phyloP scores from a whole-genome alignment of 2,113 vertebrate species.

The Erpornis zantholeuca region DNA sequence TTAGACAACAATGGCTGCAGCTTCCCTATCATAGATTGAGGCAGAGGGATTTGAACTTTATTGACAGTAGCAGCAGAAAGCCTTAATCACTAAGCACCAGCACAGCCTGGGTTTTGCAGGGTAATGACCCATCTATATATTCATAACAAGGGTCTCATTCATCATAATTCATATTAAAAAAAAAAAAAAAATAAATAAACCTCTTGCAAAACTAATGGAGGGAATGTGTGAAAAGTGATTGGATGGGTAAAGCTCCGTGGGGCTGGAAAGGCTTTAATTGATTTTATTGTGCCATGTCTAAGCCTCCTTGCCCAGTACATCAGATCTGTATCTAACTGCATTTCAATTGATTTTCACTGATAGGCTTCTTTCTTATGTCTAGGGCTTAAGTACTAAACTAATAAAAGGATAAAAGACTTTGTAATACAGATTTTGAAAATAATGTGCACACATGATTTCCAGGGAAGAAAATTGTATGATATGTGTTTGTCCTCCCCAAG shows the following conservation, averaged over 20 bases:
- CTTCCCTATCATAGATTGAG: slow-evolving; percentile 65
- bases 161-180: slow-evolving; percentile 74
- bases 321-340: slow-evolving; percentile 81
- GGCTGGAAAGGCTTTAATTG: slow-evolving; percentile 77
- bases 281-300: slow-evolving; percentile 73
- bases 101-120: slow-evolving; percentile 57
- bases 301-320: slow-evolving; percentile 73
- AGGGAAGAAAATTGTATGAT: slow-evolving; percentile 22
- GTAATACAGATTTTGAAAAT: slow-evolving; percentile 77
- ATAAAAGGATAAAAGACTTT: slow-evolving; percentile 81
- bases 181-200: slow-evolving; percentile 24
- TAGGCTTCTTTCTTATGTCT: slow-evolving; percentile 80
- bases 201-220: slow-evolving; percentile 73
- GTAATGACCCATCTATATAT: slow-evolving; percentile 79
- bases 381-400: slow-evolving; percentile 81
- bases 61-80: slow-evolving; percentile 69
- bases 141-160: slow-evolving; percentile 74
- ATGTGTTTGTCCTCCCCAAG: neutral
- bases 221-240: slow-evolving; percentile 78
- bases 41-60: slow-evolving; percentile 69
- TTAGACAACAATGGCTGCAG: slow-evolving; percentile 64
- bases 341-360: slow-evolving; percentile 86
- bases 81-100: slow-evolving; percentile 65
- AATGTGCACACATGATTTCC: slow-evolving; percentile 58
- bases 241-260: slow-evolving; percentile 68